Evolutionary conservation across 1,140 invertebrate species (phyloP), one percentile per base, ranked within the genome.

Genomic region (Meloidogyne floridensis): DNA sequence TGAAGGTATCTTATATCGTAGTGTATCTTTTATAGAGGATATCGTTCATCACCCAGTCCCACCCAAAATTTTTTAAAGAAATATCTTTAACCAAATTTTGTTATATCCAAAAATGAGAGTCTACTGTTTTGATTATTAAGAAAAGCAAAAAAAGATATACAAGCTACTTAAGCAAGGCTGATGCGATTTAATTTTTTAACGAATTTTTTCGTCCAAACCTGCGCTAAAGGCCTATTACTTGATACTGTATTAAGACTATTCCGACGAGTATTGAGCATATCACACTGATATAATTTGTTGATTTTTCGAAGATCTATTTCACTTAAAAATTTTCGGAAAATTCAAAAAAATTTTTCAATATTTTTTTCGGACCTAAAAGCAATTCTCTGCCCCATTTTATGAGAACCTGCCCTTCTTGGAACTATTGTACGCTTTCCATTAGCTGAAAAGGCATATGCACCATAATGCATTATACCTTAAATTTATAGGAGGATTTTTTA

Each of bases 361-460:
- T 32, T 75, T 77, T 83, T 84, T 87, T 65, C 51, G 80, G 53
- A 54, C 89, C 80, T 91, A 80, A 92, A 91, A 20, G 88, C 87
- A 42, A 86, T 83, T 74, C 92, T 81, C 84, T 92, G 92, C 13
- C 92, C 92, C 85, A 92, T 91, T 81, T 91, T 83, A 10, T 86
- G 85, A 18, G 87, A 80, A 56, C 85, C 88, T 82, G 87, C 87
- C 51, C 87, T 91, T 6, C 92, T 90, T 2, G 91, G 84, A 72
- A 93, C 91, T 43, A 93, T 93, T 54, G 92, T 92, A 74, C 90
- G 86, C 65, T 89, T 87, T 11, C 90, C 85, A 81, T 92, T 91
- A 72, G 89, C 90, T 53, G 92, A 91, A 87, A 92, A 93, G 13
- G 92, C 92, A 82, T 90, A 92, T 8, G 91, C 86, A 0, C 91